phyloP scores from a whole-genome alignment of 2,113 vertebrate genomes.

The Grammomys surdaster region DNA sequence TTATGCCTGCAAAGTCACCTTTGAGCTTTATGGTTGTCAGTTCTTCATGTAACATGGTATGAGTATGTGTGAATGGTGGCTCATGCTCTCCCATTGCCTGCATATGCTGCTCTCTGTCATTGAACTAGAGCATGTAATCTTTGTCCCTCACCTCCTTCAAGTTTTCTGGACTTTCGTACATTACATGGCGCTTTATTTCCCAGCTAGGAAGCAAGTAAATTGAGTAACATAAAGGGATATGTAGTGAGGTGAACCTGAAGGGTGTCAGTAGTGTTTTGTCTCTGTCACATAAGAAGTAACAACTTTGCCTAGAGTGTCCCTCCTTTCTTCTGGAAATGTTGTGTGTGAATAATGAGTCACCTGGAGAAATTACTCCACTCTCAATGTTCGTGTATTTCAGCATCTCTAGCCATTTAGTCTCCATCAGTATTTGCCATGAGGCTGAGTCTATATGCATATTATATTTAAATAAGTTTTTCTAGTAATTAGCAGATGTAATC shows the following conservation, averaged over 20 bases:
- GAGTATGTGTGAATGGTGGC: slow-evolving; percentile 33
- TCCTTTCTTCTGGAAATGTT: neutral
- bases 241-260: neutral
- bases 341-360: neutral
- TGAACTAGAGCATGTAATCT: neutral
- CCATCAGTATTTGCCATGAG: neutral
- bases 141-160: neutral
- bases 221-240: neutral
- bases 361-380: neutral
- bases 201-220: neutral
- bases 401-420: neutral
- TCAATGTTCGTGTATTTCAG: neutral
- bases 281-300: neutral
- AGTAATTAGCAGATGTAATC: neutral
- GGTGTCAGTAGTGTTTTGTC: slow-evolving; percentile 1
- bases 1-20: neutral
- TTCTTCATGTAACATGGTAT: neutral
- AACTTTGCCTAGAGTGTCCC: neutral
- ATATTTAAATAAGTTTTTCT: neutral
- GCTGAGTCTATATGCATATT: neutral
- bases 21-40: neutral
- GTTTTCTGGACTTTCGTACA: neutral
- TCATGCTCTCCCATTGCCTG: neutral
- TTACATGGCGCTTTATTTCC: neutral
- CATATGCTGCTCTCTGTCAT: neutral